Evolutionary conservation across 1,140 invertebrate genomes (phyloP).

Genomic region (Scaptomyza graminum): DNA sequence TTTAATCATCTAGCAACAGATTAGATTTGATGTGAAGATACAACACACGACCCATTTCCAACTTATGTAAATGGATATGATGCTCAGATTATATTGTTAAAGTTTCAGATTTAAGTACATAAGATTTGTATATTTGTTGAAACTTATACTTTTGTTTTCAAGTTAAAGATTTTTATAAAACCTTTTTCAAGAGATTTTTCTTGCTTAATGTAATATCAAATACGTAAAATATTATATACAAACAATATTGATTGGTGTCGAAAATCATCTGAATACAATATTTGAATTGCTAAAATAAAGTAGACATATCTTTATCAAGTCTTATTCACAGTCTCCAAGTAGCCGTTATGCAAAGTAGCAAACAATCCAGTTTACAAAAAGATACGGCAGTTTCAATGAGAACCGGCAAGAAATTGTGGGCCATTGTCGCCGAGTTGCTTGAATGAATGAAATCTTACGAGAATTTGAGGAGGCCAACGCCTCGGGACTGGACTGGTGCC

Average conservation of each 20-base stretch:
- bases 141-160: too few relatives aligned
- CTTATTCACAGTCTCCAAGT: constrained; percentile 11
- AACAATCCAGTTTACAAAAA: constrained; percentile 15
- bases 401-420: constrained; percentile 31
- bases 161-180: too few relatives aligned
- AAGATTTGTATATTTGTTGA: too few relatives aligned
- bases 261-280: neutral
- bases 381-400: constrained; percentile 11
- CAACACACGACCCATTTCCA: too few relatives aligned
- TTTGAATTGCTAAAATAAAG: neutral
- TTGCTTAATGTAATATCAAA: too few relatives aligned
- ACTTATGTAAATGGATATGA: neutral
- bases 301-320: neutral
- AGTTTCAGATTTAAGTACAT: too few relatives aligned
- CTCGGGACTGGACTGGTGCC: constrained; percentile 11
- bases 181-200: too few relatives aligned
- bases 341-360: constrained; percentile 27
- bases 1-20: neutral
- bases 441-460: constrained; percentile 32
- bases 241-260: neutral
- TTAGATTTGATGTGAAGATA: neutral
- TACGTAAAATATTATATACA: too few relatives aligned
- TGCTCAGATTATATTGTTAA: neutral
- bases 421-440: neutral
- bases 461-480: constrained; percentile 5